Conservation (phyloP, 2,888 invertebrate species). For the Hydropsyche betteni region DNA sequence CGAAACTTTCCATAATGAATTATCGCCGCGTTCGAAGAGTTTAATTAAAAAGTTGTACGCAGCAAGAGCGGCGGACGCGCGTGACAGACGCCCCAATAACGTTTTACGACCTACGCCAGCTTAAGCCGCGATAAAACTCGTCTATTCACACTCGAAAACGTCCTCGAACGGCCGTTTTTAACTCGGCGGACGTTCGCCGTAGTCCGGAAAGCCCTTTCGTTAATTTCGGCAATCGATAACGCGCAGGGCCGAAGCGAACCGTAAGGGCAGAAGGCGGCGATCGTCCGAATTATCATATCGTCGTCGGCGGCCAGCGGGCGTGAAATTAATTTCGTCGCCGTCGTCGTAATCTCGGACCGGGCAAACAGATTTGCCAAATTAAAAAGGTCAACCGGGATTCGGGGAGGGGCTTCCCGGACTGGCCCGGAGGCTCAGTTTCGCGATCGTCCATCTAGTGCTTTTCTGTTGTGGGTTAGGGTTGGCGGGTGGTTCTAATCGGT, state of each 20-base stretch:
- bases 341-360: constrained; percentile 14
- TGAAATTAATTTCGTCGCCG: constrained; percentile 22
- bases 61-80: constrained; percentile 8
- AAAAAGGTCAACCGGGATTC: constrained; percentile 22
- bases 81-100: constrained; percentile 39
- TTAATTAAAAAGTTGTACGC: constrained; percentile 43
- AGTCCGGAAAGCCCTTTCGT: background rate
- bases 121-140: constrained; percentile 34
- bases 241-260: background rate
- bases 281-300: constrained; percentile 11
- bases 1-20: constrained; percentile 7
- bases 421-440: no score
- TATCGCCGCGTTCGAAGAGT: background rate
- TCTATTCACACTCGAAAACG: background rate
- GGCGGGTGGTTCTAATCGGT: background rate
- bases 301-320: background rate
- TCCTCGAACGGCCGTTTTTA: background rate
- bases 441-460: no score
- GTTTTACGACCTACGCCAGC: constrained; percentile 41
- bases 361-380: constrained; percentile 29
- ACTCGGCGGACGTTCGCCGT: background rate
- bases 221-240: background rate
- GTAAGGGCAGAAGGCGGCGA: background rate
- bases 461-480: background rate
- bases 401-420: background rate